phyloP scores from a whole-genome alignment of 1,140 invertebrate genomes.

The Oncopodura yosiiana region DNA sequence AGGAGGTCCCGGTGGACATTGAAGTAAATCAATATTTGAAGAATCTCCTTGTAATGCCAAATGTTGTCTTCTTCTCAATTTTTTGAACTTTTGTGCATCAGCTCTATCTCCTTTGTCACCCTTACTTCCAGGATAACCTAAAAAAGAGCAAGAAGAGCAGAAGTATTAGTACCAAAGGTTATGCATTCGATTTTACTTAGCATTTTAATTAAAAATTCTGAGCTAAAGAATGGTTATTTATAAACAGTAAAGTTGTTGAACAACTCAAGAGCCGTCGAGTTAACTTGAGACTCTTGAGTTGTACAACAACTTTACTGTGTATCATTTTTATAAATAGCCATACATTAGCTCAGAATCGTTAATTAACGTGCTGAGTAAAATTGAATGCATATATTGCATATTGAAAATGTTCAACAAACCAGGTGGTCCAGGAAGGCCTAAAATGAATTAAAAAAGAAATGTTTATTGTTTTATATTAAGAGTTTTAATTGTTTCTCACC shows the following conservation, averaged over 20 bases:
- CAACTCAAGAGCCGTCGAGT: too few species aligned
- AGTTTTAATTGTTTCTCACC: slow-evolving; percentile 8
- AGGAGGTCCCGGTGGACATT: slow-evolving; percentile 71
- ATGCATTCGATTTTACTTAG: neutral
- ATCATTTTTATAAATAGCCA: too few species aligned
- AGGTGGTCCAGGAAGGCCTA: slow-evolving; percentile 72
- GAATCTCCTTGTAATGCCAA: slow-evolving; percentile 31
- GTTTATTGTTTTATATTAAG: neutral
- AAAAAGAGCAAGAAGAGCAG: slow-evolving; percentile 29
- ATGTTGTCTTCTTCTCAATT: slow-evolving; percentile 69
- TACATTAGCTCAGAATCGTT: too few species aligned
- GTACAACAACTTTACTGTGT: too few species aligned
- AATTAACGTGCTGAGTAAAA: too few species aligned
- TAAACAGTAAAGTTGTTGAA: too few species aligned
- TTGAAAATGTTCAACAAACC: slow-evolving; percentile 41
- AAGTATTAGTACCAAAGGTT: neutral
- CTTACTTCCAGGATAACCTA: slow-evolving; percentile 77
- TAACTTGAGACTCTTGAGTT: neutral
- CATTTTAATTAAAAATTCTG: neutral
- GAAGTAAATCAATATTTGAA: slow-evolving; percentile 20
- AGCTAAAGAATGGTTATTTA: too few species aligned
- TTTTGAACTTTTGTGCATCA: slow-evolving; percentile 88
- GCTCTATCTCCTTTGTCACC: slow-evolving; percentile 86
- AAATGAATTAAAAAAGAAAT: too few species aligned
- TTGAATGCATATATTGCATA: too few species aligned